Evolutionary conservation across 2,888 invertebrate species (phyloP).

Genomic region (Nemurella pictetii): DNA sequence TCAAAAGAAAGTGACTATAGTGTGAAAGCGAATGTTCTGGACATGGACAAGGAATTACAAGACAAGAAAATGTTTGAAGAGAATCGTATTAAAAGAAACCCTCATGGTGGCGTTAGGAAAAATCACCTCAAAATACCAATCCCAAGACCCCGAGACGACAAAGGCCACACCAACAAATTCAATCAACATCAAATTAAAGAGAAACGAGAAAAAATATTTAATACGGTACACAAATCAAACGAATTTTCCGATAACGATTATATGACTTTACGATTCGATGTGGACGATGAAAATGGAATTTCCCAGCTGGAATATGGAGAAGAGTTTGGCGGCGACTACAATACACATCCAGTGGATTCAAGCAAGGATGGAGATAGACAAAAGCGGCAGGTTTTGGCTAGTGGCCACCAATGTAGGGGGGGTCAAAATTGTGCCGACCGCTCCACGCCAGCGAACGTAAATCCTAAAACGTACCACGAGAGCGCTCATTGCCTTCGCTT

Average conservation of each 20-base stretch:
- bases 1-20: background rate
- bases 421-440: slow-evolving; percentile 56
- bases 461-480: slow-evolving; percentile 53
- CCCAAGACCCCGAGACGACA: background rate
- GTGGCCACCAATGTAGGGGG: slow-evolving; percentile 52
- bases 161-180: slow-evolving; percentile 41
- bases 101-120: slow-evolving; percentile 15
- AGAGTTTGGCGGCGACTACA: slow-evolving; percentile 39
- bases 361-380: background rate
- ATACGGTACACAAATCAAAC: background rate
- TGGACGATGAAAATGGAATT: slow-evolving; percentile 33
- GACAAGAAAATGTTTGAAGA: background rate
- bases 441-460: slow-evolving; percentile 49
- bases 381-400: slow-evolving; percentile 37
- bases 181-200: slow-evolving; percentile 34
- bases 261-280: background rate
- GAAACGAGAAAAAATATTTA: slow-evolving; percentile 8
- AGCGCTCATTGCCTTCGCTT: slow-evolving; percentile 59
- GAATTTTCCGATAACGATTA: background rate
- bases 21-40: background rate
- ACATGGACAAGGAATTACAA: background rate
- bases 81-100: slow-evolving; percentile 3
- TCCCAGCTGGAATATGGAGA: slow-evolving; percentile 38
- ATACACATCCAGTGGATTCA: background rate
- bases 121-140: slow-evolving; percentile 6